Evolutionary conservation across 2,888 invertebrate genomes (phyloP).

Genomic region (Chaetogeoica ovagalla): DNA sequence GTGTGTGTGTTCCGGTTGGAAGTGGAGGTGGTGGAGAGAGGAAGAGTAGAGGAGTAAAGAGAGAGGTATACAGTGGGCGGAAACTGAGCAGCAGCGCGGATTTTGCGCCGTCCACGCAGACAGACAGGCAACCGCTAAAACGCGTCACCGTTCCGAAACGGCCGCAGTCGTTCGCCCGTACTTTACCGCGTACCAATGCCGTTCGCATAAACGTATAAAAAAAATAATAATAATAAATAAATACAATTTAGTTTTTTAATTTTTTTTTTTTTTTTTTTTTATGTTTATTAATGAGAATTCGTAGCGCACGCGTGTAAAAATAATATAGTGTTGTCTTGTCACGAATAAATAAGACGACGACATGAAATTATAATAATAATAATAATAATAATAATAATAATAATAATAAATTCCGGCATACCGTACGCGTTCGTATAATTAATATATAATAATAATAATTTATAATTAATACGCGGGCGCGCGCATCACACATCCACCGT

Average conservation of each 20-base stretch:
- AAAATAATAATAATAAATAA: too few relatives aligned
- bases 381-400: background rate
- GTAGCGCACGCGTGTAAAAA: background rate
- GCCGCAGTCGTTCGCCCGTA: slow-evolving; percentile 49
- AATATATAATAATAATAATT: background rate
- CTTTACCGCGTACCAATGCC: slow-evolving; percentile 12
- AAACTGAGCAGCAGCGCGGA: slow-evolving; percentile 42
- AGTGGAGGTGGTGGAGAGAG: background rate
- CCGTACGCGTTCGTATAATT: background rate
- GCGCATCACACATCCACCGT: background rate
- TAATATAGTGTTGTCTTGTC: background rate
- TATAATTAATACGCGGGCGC: background rate
- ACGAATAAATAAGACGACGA: too few relatives aligned
- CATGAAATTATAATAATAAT: too few relatives aligned
- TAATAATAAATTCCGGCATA: background rate
- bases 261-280: background rate
- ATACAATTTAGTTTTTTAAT: too few relatives aligned
- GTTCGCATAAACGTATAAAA: background rate
- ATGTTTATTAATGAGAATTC: slow-evolving; percentile 7
- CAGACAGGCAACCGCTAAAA: slow-evolving; percentile 52
- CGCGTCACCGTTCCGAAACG: slow-evolving; percentile 45
- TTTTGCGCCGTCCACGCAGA: slow-evolving; percentile 52
- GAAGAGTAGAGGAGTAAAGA: background rate
- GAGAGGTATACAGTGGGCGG: slow-evolving; percentile 36
- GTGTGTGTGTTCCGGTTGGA: too few relatives aligned